Conservation (phyloP, 2,888 invertebrate genomes). For the Eupelmus urozonus region DNA sequence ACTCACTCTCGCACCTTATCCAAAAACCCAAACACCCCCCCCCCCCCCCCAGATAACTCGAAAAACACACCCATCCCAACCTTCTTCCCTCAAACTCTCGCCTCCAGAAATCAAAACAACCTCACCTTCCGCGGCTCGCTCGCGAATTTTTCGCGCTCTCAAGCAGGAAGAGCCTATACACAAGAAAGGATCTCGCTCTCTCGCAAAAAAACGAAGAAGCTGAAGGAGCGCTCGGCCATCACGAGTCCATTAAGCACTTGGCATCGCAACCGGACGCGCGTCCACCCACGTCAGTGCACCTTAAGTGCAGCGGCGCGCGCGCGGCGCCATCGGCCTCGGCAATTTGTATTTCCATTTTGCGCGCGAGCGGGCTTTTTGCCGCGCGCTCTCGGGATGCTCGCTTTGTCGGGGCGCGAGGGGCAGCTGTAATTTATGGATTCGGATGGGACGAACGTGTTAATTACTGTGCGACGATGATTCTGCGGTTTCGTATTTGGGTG, state of each 20-base stretch:
- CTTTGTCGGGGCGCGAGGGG: not conserved
- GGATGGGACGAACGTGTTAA: slow-evolving; percentile 24
- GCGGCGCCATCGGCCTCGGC: not conserved
- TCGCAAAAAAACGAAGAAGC: slow-evolving; percentile 12
- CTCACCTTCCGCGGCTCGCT: not conserved
- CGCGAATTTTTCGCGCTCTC: not conserved
- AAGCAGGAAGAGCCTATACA: not conserved
- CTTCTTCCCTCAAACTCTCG: too few species aligned
- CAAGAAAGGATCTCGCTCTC: not conserved
- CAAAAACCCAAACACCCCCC: too few species aligned
- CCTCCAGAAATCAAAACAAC: too few species aligned
- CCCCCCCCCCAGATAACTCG: too few species aligned
- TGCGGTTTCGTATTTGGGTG: too few species aligned
- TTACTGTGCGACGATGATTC: slow-evolving; percentile 11
- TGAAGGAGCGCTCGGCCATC: slow-evolving; percentile 21
- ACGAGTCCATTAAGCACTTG: slow-evolving; percentile 47
- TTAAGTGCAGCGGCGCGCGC: not conserved
- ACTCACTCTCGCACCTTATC: too few species aligned
- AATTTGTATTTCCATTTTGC: slow-evolving; percentile 48
- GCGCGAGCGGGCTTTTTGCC: not conserved
- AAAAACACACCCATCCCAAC: too few species aligned
- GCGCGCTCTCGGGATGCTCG: too few species aligned
- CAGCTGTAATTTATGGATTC: slow-evolving; percentile 32
- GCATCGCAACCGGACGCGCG: slow-evolving; percentile 38
- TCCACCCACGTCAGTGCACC: slow-evolving; percentile 41